Base-by-base conservation (phyloP, 1,140 invertebrate genomes). In the Thrips palmi region DNA sequence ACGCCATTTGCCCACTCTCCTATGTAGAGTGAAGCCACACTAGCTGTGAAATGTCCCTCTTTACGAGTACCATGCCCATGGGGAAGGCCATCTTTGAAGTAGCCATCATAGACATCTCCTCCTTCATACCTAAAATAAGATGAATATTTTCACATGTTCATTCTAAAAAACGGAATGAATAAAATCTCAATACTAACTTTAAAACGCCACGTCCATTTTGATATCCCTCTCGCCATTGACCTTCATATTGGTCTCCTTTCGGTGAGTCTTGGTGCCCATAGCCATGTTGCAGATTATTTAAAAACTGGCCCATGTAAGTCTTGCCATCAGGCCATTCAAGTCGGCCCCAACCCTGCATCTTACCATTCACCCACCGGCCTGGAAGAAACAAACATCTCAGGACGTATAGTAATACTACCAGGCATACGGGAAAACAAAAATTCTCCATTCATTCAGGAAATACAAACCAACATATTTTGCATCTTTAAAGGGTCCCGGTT, bases 51-150 rank as follows among this genome's bases (percentile, higher is more conserved):
- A 46, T 74, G 72, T 21, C 82, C 83, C 51, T 79, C 74, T 42
- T 77, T 77, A 42, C 79, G 70, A 31, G 78, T 70, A 6, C 85
- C 85, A 56, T 88, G 82, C 0, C 85, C 85, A 55, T 84, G 75
- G 11, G 78, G 71, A 38, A 74, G 56, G 1, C 80, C 79, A 53
- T 88, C 79, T 55, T 79, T 81, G 49, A 85, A 87, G 50, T 77
- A 74, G 1, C 84, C 84, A 50, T 83, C 77, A 52, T 88, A 91
- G 21, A 78, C 52, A 49, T 85, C 82, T 18, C 71, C 74, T 48
- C 66, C 69, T 21, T 59, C 51, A 48, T 70, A 72, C 46, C 69
- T 71, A 41, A 22, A 54, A 45, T 44, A 35, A 29, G 15, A 34
- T 22, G 20, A 31, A n/a, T 30, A 21, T 10, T 18, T 41, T 27